Evolutionary conservation across 2,888 invertebrate species (phyloP).

Genomic region (Synanthedon tipuliformis): DNA sequence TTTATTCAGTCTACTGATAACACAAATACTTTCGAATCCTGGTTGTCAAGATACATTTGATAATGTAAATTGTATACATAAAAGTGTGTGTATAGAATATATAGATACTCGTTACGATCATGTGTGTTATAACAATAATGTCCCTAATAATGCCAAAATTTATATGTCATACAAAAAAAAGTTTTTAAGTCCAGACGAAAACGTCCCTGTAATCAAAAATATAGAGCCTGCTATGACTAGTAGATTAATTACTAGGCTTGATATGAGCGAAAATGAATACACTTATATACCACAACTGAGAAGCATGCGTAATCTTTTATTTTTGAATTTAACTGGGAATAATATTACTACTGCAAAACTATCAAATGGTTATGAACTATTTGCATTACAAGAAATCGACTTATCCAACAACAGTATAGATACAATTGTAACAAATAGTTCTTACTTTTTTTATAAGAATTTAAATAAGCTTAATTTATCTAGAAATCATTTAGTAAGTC

Average conservation of each 20-base stretch:
- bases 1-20: too few species aligned
- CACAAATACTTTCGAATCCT: too few species aligned
- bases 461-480: slow-evolving; percentile 32
- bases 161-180: too few species aligned
- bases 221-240: too few species aligned
- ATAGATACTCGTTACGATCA: too few species aligned
- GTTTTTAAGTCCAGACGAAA: too few species aligned
- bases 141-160: too few species aligned
- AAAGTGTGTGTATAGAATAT: too few species aligned
- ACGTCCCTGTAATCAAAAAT: too few species aligned
- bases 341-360: slow-evolving; percentile 21
- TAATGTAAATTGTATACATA: too few species aligned
- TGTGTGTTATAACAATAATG: too few species aligned
- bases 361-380: slow-evolving; percentile 17
- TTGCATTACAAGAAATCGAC: slow-evolving; percentile 23
- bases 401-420: slow-evolving; percentile 35
- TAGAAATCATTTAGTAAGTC: slow-evolving; percentile 25
- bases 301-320: not conserved
- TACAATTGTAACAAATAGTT: slow-evolving; percentile 12
- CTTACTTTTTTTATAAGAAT: slow-evolving; percentile 11
- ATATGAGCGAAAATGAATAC: not conserved
- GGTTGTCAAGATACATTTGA: too few species aligned
- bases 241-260: not conserved
- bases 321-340: slow-evolving; percentile 26
- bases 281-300: not conserved